phyloP scores from a whole-genome alignment of 2,797 vertebrate species.

The Oreortyx pictus region DNA sequence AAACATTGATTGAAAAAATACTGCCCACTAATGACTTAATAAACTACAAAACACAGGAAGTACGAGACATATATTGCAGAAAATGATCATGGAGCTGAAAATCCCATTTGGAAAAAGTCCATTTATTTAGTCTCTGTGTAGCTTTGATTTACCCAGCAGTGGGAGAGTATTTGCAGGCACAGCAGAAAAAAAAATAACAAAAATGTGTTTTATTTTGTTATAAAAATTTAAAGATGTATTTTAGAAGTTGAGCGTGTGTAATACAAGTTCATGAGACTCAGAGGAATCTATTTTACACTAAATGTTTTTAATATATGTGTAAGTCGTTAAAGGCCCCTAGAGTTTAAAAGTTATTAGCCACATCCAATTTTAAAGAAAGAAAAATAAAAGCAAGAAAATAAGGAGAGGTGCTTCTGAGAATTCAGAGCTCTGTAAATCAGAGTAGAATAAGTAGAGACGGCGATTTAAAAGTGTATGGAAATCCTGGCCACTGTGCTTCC shows the following conservation, averaged over 20 bases:
- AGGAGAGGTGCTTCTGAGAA: neutral
- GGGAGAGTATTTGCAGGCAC: neutral
- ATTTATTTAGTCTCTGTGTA: neutral
- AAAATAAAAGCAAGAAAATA: neutral
- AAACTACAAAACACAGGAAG: neutral
- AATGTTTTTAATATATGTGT: neutral
- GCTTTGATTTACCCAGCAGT: neutral
- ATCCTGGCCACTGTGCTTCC: neutral
- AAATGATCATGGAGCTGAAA: neutral
- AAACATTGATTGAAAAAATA: neutral
- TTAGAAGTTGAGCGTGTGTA: neutral
- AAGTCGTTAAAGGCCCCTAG: neutral
- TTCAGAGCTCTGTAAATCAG: neutral
- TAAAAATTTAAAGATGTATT: neutral
- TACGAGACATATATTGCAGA: neutral
- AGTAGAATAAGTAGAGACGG: neutral
- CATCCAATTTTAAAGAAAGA: neutral
- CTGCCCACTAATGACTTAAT: neutral
- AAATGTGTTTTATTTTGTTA: neutral
- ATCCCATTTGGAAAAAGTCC: neutral
- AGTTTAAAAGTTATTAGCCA: neutral
- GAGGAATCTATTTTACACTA: neutral
- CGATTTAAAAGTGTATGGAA: neutral
- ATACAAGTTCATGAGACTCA: neutral
- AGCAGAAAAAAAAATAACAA: neutral